Percentiles rank a stretch among this genome's conserved stretches.
phyloP scores from a whole-genome alignment of 2,888 invertebrate genomes.

The Conomelus anceps region DNA sequence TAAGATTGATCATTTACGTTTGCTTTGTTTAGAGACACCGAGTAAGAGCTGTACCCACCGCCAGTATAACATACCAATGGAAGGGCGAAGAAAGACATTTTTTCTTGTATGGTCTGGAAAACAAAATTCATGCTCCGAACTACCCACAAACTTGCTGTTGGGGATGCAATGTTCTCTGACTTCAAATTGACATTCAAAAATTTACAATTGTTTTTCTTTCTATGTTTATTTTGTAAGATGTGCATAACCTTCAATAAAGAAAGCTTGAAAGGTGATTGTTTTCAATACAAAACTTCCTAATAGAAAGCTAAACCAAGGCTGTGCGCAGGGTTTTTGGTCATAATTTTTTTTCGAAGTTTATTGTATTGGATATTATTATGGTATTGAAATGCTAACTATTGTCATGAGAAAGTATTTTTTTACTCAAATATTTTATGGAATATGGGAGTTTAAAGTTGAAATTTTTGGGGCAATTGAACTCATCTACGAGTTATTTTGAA shows the following conservation, averaged over 20 bases:
- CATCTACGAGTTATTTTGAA: too few species aligned
- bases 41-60: conserved; percentile 43
- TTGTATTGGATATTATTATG: too few species aligned
- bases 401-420: too few species aligned
- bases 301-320: too few species aligned
- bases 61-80: conserved; percentile 41
- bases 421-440: too few species aligned
- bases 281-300: not conserved
- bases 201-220: not conserved
- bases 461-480: too few species aligned
- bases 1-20: not conserved
- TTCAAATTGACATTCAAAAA: conserved; percentile 34
- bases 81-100: conserved; percentile 40
- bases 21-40: conserved; percentile 41
- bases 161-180: conserved; percentile 39
- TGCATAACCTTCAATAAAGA: not conserved
- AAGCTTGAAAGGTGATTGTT: not conserved
- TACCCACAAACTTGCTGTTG: conserved; percentile 45
- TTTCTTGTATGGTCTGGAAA: conserved; percentile 43
- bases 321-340: too few species aligned
- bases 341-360: too few species aligned
- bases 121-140: conserved; percentile 41
- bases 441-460: too few species aligned
- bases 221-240: not conserved
- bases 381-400: too few species aligned